Evolutionary conservation across 2,113 vertebrate genomes (phyloP).

Genomic region (Anas platyrhynchos): DNA sequence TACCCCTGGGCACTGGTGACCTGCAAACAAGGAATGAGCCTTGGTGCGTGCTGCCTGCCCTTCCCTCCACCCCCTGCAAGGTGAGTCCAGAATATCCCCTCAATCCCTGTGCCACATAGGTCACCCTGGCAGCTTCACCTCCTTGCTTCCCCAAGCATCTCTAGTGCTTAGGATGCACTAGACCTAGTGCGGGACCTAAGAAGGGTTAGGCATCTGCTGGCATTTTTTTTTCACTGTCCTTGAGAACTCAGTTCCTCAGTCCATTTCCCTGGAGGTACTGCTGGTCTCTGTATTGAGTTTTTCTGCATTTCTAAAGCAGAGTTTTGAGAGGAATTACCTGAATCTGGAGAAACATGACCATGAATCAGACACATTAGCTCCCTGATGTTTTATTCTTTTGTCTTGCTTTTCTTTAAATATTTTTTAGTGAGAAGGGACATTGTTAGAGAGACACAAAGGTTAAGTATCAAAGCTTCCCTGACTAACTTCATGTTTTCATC

Average conservation of each 20-base stretch:
- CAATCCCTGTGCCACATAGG: not conserved
- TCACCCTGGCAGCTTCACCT: not conserved
- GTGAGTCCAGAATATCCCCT: not conserved
- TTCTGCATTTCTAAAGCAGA: not conserved
- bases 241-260: not conserved
- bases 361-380: not conserved
- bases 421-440: not conserved
- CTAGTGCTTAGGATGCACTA: too few species aligned
- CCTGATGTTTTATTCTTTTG: not conserved
- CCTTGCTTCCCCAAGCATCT: not conserved
- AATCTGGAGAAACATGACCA: not conserved
- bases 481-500: not conserved
- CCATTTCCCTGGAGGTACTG: not conserved
- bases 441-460: not conserved
- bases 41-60: too few species aligned
- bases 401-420: not conserved
- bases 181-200: not conserved
- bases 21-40: too few species aligned
- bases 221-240: not conserved
- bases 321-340: not conserved
- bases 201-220: not conserved
- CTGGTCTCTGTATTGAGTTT: not conserved
- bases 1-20: not conserved
- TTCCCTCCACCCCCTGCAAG: too few species aligned
- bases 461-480: accelerated